These are phyloP conservation scores for Ernsta delagoae DNA, from an alignment of 2,888 invertebrate genomes.

Conservation along the genomic window DNA sequence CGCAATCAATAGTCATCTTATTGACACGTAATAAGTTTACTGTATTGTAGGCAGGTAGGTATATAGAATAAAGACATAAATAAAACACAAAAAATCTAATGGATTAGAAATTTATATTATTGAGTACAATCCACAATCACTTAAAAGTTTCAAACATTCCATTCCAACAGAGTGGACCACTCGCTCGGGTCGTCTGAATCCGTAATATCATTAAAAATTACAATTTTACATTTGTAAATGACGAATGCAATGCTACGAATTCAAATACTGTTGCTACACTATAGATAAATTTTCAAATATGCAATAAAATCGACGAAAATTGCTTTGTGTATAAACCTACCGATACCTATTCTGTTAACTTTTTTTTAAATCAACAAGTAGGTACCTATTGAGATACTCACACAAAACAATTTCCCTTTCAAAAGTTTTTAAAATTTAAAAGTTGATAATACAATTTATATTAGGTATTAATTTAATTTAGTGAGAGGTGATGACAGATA, in stretches of 20 bases:
- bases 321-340: conserved; percentile 58
- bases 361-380: no score
- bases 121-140: conserved; percentile 81
- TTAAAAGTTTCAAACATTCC: conserved; percentile 64
- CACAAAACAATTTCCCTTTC: conserved; percentile 39
- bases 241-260: conserved; percentile 78
- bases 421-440: conserved; percentile 67
- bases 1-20: no score
- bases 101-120: conserved; percentile 84
- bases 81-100: conserved; percentile 76
- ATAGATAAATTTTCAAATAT: conserved; percentile 72
- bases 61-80: conserved; percentile 51
- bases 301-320: conserved; percentile 72
- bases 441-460: conserved; percentile 48
- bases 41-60: no score
- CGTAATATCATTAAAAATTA: conserved; percentile 61
- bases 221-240: conserved; percentile 72
- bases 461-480: conserved; percentile 51
- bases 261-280: conserved; percentile 76
- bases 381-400: neutral
- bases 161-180: conserved; percentile 49
- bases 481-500: conserved; percentile 60
- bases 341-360: no score
- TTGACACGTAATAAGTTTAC: no score
- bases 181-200: conserved; percentile 48